Percentiles rank a stretch among this genome's conserved stretches.
These are phyloP conservation scores for Spilarctia lutea DNA, from an alignment of 2,888 invertebrate species.

Conservation along the genomic window DNA sequence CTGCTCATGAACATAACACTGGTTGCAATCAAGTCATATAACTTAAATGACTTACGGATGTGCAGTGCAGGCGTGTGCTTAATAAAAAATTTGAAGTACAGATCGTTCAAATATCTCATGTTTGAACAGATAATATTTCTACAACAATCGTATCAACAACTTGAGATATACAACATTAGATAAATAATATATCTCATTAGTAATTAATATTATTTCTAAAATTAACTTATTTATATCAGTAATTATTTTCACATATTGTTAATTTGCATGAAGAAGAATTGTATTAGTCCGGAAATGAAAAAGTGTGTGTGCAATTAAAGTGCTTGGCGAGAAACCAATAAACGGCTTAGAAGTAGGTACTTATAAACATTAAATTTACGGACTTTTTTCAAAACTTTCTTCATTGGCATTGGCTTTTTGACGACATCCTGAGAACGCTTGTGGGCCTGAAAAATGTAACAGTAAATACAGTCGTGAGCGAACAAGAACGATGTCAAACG, in stretches of 20 bases:
- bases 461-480: slow-evolving; percentile 3
- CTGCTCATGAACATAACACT: neutral
- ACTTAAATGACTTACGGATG: neutral
- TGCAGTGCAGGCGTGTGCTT: neutral
- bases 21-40: neutral
- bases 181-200: neutral
- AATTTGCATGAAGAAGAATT: neutral
- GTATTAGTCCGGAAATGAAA: neutral
- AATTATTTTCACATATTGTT: neutral
- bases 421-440: slow-evolving; percentile 10
- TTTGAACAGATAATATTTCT: neutral
- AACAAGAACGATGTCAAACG: neutral
- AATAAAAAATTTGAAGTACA: neutral
- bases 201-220: neutral
- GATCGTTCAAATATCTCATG: neutral
- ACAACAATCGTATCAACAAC: neutral
- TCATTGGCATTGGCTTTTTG: slow-evolving; percentile 1
- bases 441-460: slow-evolving; percentile 14
- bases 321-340: neutral
- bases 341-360: slow-evolving; percentile 5
- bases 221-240: neutral
- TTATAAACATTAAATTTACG: slow-evolving; percentile 15
- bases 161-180: neutral
- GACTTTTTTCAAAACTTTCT: slow-evolving; percentile 15
- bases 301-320: neutral